Evolutionary conservation across 2,888 invertebrate species (phyloP), one percentile per base, ranked within the genome.

Genomic region (Malthinus seriepunctatus): DNA sequence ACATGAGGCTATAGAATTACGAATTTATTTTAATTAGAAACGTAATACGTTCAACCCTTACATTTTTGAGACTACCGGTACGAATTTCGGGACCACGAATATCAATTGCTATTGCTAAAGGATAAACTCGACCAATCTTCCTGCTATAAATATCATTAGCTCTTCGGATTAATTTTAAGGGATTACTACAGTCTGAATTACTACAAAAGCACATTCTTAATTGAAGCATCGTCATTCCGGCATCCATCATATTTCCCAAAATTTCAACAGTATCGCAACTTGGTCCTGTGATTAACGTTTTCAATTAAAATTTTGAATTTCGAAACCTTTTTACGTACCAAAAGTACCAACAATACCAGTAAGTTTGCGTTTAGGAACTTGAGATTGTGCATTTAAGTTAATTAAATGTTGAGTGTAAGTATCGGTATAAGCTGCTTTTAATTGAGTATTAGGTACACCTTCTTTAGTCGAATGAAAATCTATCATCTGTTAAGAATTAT

Each of bases 51-150:
- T 23, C 5, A 23, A 47, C 61, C 79, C 84, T 75, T 81, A 93
- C 93, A 50, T 90, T 90, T 73, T 88, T 86, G 63, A 95, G 81
- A 12, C 87, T 81, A 32, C 95, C 95, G 14, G 93, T 96, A 68
- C 93, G 84, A 64, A 97, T 95, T 78, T 95, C 95, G 1, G 91
- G 91, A 2, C 95, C 95, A 68, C 91, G 88, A 0, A 96, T 87
- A 67, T 91, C 91, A 33, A 92, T 80, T 34, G 92, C 95, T 67
- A 97, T 90, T 1, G 89, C 93, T n/a, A 95, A 79, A 0, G 93
- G 89, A 69, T 82, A 85, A 47, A 80, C 81, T 56, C 85, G 82
- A 0, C 86, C 87, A 60, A 84, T 78, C 48, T 80, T 83, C 11
- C 83, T 78, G 63, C 88, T 86, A 65, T 86, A 85, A 67, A 84